These are phyloP conservation scores for Mesocricetus auratus DNA, from an alignment of 2,113 vertebrate genomes.

Conservation along the genomic window DNA sequence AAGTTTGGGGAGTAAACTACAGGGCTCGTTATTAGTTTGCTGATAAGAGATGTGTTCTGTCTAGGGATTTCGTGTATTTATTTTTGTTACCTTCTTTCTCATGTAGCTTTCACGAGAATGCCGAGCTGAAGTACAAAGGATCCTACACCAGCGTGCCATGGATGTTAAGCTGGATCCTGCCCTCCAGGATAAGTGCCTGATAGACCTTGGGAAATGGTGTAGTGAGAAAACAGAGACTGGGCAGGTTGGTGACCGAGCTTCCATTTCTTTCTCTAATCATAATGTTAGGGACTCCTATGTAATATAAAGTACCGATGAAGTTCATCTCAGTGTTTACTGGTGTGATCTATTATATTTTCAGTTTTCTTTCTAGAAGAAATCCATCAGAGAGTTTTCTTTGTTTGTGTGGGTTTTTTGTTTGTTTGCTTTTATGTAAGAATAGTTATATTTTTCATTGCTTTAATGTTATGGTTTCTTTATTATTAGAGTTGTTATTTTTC, in stretches of 20 bases:
- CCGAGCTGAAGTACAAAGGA: constrained; percentile 96
- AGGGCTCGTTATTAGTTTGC: background rate
- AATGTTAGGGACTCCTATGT: background rate
- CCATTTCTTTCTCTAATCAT: background rate
- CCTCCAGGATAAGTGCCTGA: constrained; percentile 97
- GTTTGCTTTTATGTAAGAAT: background rate
- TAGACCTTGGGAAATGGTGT: constrained; percentile 98
- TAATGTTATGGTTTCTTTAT: constrained; percentile 27
- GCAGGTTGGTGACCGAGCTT: constrained; percentile 85
- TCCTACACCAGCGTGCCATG: constrained; percentile 97
- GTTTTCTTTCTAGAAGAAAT: background rate
- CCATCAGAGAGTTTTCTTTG: background rate
- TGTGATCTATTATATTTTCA: background rate
- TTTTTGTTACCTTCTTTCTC: background rate
- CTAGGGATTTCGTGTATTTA: background rate
- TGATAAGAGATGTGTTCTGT: background rate
- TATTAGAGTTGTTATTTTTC: constrained; percentile 52
- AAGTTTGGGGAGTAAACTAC: background rate
- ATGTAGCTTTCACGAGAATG: constrained; percentile 95
- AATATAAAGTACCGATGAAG: background rate
- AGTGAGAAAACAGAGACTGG: constrained; percentile 96
- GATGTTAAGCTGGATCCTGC: constrained; percentile 97
- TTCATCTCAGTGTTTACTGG: background rate
- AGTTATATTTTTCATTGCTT: constrained; percentile 18
- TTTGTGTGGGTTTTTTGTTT: background rate